These are phyloP conservation scores for Lasioglossum baleicum DNA, from an alignment of 1,140 invertebrate species.

Conservation along the genomic window DNA sequence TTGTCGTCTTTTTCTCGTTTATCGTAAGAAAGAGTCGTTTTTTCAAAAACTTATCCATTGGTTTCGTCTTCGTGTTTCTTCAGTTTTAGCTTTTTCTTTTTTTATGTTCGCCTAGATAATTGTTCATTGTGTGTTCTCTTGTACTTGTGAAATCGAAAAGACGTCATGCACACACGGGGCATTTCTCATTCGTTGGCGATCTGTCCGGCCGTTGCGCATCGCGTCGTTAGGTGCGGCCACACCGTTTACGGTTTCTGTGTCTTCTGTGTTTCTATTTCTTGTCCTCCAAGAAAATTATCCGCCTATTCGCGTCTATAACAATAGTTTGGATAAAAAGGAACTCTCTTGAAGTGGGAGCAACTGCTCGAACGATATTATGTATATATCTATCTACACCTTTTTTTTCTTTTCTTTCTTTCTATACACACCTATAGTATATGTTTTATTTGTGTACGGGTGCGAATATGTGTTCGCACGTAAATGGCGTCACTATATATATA, in stretches of 20 bases:
- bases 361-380: constrained; percentile 44
- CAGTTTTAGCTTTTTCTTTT: background rate
- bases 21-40: background rate
- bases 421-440: constrained; percentile 18
- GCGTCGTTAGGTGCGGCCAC: background rate
- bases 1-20: background rate
- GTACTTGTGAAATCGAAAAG: constrained; percentile 33
- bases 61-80: background rate
- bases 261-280: background rate
- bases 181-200: constrained; percentile 40
- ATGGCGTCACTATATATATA: background rate
- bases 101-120: constrained; percentile 39
- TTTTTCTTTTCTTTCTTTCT: background rate
- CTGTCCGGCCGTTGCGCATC: background rate
- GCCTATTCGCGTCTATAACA: constrained; percentile 16
- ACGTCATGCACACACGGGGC: constrained; percentile 18
- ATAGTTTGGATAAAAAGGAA: constrained; percentile 51
- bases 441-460: background rate
- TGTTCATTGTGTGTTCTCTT: constrained; percentile 42
- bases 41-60: background rate
- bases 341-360: constrained; percentile 49
- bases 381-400: background rate
- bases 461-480: background rate
- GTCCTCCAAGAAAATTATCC: constrained; percentile 39
- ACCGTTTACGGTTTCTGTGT: background rate